Evolutionary conservation across 37 sponge, comb jelly and placozoan species (phyloP).

Genomic region (Corticium candelabrum): DNA sequence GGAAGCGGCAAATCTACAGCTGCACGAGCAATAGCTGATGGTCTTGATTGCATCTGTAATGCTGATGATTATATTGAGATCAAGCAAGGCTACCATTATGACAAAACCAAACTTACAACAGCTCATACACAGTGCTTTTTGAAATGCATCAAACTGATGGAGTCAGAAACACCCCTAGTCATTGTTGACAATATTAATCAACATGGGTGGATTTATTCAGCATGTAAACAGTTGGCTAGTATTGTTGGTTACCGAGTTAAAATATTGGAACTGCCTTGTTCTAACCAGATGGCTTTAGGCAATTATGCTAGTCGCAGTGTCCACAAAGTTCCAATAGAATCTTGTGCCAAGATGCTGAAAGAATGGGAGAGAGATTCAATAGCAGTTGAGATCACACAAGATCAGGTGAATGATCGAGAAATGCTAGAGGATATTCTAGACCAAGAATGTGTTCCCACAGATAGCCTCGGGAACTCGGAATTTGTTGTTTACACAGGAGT

Average conservation of each 20-base stretch:
- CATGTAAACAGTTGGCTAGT: slow-evolving; percentile 38
- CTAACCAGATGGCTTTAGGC: slow-evolving; percentile 11
- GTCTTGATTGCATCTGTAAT: slow-evolving; percentile 30
- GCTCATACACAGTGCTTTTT: slow-evolving; percentile 58
- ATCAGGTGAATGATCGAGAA: background rate
- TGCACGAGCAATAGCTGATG: background rate
- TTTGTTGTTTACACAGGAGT: slow-evolving; percentile 24
- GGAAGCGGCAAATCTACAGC: slow-evolving; percentile 69
- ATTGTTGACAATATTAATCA: slow-evolving; percentile 79
- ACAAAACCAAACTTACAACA: slow-evolving; percentile 15
- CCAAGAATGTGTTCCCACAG: too few relatives aligned
- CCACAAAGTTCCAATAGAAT: slow-evolving; percentile 34
- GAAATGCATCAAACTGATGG: slow-evolving; percentile 32
- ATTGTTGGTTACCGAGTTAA: slow-evolving; percentile 23
- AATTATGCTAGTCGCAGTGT: slow-evolving; percentile 33
- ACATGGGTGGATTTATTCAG: slow-evolving; percentile 61
- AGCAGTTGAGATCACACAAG: slow-evolving; percentile 40
- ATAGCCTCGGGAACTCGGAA: background rate
- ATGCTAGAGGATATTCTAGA: background rate
- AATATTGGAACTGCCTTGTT: slow-evolving; percentile 59
- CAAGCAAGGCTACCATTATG: slow-evolving; percentile 38
- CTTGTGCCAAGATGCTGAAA: slow-evolving; percentile 19
- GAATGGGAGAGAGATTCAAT: slow-evolving; percentile 55
- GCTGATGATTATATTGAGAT: slow-evolving; percentile 51
- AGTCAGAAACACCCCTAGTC: slow-evolving; percentile 24